These are phyloP conservation scores for Setophaga kirtlandii DNA, from an alignment of 2,113 vertebrate species.

Conservation along the genomic window DNA sequence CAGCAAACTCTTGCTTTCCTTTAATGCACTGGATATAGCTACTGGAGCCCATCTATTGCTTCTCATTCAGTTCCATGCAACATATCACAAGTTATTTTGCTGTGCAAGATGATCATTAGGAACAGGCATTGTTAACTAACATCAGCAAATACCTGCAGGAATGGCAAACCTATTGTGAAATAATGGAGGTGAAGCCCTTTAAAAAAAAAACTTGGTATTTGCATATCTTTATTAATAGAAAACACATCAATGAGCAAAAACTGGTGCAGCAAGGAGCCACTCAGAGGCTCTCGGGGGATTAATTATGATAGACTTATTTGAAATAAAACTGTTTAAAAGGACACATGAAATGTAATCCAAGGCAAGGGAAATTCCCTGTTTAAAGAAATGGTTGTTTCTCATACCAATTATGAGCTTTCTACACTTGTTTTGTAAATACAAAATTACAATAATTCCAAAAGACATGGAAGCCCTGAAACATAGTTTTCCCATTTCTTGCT, in stretches of 20 bases:
- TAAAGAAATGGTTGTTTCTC: neutral
- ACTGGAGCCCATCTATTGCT: neutral
- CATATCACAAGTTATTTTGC: neutral
- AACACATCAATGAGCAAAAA: conserved; percentile 15
- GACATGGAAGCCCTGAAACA: neutral
- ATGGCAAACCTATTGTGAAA: neutral
- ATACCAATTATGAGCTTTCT: neutral
- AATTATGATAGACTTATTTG: conserved; percentile 39
- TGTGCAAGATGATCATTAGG: neutral
- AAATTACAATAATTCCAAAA: neutral
- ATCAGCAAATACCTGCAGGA: conserved; percentile 23
- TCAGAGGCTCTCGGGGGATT: conserved; percentile 7
- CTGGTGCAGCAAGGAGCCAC: conserved; percentile 7
- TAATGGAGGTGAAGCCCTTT: conserved; percentile 38
- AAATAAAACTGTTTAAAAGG: conserved; percentile 40
- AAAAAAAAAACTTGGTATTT: neutral
- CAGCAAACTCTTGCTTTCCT: neutral
- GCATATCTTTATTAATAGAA: conserved; percentile 33
- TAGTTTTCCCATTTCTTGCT: neutral
- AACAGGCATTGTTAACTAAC: neutral
- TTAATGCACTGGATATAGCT: neutral
- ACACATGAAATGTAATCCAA: neutral
- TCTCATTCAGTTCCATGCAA: neutral
- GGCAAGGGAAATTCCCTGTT: neutral
- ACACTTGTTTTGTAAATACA: neutral